Percentiles rank a stretch among this genome's conserved stretches.
Evolutionary conservation across 2,888 invertebrate genomes (phyloP).

Genomic region (Gari tellinella): DNA sequence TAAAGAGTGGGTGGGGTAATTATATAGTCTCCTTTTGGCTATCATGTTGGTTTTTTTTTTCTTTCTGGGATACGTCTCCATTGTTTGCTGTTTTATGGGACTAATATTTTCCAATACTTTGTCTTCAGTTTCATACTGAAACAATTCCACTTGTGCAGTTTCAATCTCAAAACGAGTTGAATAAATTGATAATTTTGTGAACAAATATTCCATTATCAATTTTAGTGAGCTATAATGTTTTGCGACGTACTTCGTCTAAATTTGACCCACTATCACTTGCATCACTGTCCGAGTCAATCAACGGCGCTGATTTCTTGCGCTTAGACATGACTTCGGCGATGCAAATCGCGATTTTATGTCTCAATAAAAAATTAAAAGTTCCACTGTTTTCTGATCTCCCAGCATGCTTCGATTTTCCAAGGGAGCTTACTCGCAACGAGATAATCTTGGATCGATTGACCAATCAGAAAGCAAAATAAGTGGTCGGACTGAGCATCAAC

Average conservation of each 20-base stretch:
- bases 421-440: slow-evolving; percentile 36
- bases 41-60: no score
- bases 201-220: no score
- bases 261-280: slow-evolving; percentile 83
- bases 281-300: slow-evolving; percentile 83
- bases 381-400: slow-evolving; percentile 41
- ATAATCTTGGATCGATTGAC: slow-evolving; percentile 7
- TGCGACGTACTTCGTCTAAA: slow-evolving; percentile 77
- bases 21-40: no score
- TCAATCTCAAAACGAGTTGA: no score
- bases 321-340: slow-evolving; percentile 76
- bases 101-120: no score
- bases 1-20: slow-evolving; percentile 24
- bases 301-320: slow-evolving; percentile 80
- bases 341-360: slow-evolving; percentile 3
- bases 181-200: no score
- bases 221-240: no score
- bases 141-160: no score
- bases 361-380: slow-evolving; percentile 6
- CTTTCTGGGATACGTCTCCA: no score
- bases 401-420: slow-evolving; percentile 51
- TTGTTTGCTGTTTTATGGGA: no score
- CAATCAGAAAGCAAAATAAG: slow-evolving; percentile 18
- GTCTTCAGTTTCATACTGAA: no score
- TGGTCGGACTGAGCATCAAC: neutral